Evolutionary conservation across 2,113 vertebrate species (phyloP).

Genomic region (Neomonachus schauinslandi): DNA sequence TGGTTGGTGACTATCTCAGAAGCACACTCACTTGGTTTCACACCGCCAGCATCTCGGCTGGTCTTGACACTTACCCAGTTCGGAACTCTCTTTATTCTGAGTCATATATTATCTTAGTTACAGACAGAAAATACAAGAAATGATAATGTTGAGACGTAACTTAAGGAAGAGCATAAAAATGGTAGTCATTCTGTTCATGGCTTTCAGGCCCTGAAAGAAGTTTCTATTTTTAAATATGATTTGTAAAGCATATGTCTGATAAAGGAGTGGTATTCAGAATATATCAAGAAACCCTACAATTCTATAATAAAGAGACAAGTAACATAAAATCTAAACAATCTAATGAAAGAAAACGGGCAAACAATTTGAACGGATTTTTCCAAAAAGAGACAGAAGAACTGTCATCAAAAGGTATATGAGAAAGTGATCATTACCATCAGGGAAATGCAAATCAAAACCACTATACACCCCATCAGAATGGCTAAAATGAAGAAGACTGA

Average conservation of each 20-base stretch:
- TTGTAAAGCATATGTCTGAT: neutral
- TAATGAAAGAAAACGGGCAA: neutral
- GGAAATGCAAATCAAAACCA: neutral
- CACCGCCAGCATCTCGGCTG: too few species aligned
- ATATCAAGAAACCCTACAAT: neutral
- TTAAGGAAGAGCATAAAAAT: neutral
- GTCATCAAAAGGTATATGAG: neutral
- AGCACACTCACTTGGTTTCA: neutral
- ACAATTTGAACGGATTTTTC: neutral
- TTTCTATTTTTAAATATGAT: neutral
- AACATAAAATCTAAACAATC: neutral
- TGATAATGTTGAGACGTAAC: neutral
- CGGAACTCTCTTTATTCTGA: neutral
- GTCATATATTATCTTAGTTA: neutral
- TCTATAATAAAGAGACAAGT: neutral
- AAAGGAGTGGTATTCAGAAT: neutral
- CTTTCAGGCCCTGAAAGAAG: neutral
- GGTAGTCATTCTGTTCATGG: neutral
- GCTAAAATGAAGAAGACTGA: neutral
- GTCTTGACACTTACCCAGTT: neutral
- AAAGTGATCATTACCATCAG: neutral
- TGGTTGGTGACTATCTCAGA: neutral
- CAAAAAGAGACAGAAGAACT: neutral
- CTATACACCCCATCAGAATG: neutral
- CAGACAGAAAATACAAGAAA: neutral